Evolutionary conservation across 2,113 vertebrate species (phyloP).

Genomic region (Emydocephalus ijimae): DNA sequence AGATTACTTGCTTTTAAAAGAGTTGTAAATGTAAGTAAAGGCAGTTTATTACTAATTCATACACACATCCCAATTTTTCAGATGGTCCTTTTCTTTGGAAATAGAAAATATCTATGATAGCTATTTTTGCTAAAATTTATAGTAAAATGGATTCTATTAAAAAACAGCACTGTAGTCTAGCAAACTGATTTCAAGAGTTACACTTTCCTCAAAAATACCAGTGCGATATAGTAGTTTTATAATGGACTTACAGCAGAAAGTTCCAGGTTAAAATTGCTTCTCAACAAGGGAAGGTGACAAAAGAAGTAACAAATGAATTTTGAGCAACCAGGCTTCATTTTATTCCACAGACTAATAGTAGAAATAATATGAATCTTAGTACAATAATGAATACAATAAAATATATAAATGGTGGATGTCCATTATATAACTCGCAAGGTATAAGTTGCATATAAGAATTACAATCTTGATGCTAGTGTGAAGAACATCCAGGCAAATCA

Average conservation of each 20-base stretch:
- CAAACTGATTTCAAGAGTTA: neutral
- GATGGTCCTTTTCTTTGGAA: neutral
- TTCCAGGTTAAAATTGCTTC: neutral
- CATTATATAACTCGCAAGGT: neutral
- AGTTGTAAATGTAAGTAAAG: constrained; percentile 30
- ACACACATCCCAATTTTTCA: neutral
- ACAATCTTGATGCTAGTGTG: neutral
- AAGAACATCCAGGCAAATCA: neutral
- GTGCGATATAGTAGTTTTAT: neutral
- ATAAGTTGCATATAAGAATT: neutral
- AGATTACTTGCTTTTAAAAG: neutral
- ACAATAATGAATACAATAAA: neutral
- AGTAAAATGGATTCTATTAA: neutral
- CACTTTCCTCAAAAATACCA: neutral
- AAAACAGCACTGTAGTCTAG: neutral
- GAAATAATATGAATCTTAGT: neutral
- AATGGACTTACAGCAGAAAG: neutral
- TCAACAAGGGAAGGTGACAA: neutral
- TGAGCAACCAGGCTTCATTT: neutral
- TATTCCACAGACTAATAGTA: neutral
- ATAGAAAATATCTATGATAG: neutral
- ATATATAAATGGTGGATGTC: neutral
- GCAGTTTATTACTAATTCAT: neutral
- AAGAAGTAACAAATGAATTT: neutral
- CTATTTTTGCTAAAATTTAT: neutral